Evolutionary conservation across 1,140 invertebrate species (phyloP).

Genomic region (Drosophila grimshawi): DNA sequence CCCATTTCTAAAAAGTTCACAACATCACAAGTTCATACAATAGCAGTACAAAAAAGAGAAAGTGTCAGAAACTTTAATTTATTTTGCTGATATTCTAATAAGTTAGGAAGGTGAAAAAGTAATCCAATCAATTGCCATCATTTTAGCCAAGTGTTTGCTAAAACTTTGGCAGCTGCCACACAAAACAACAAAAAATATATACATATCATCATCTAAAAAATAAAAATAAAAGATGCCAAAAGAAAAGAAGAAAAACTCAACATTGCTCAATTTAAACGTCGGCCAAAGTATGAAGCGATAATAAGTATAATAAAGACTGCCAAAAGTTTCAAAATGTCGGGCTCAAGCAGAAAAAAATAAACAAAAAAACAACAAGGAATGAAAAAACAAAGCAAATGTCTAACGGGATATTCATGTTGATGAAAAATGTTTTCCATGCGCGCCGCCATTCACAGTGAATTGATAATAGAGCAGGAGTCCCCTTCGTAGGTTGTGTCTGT

Average conservation of each 20-base stretch:
- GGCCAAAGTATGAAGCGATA: slow-evolving; percentile 72
- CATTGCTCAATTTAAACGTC: slow-evolving; percentile 59
- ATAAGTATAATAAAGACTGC: slow-evolving; percentile 81
- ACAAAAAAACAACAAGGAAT: too few relatives aligned
- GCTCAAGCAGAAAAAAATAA: slow-evolving; percentile 41
- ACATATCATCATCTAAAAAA: slow-evolving; percentile 16
- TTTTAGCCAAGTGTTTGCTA: slow-evolving; percentile 36
- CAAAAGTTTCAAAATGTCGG: slow-evolving; percentile 71
- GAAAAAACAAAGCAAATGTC: slow-evolving; percentile 74
- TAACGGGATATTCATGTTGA: slow-evolving; percentile 78
- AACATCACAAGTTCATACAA: too few relatives aligned
- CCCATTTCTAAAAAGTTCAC: too few relatives aligned
- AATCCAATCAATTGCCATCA: slow-evolving; percentile 51
- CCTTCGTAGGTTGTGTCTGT: slow-evolving; percentile 25
- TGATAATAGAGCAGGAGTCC: slow-evolving; percentile 45
- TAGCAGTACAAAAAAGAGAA: too few relatives aligned
- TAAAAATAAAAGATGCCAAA: slow-evolving; percentile 2
- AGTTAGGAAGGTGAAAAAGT: slow-evolving; percentile 39
- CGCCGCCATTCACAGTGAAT: slow-evolving; percentile 71
- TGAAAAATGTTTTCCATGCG: slow-evolving; percentile 81
- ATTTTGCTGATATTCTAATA: slow-evolving; percentile 22
- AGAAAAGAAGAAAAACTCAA: slow-evolving; percentile 22
- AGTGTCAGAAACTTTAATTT: not conserved
- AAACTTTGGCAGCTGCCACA: slow-evolving; percentile 33
- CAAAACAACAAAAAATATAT: not conserved